Base-by-base conservation (phyloP, 2,888 invertebrate genomes). In the Troides oblongomaculatus region DNA sequence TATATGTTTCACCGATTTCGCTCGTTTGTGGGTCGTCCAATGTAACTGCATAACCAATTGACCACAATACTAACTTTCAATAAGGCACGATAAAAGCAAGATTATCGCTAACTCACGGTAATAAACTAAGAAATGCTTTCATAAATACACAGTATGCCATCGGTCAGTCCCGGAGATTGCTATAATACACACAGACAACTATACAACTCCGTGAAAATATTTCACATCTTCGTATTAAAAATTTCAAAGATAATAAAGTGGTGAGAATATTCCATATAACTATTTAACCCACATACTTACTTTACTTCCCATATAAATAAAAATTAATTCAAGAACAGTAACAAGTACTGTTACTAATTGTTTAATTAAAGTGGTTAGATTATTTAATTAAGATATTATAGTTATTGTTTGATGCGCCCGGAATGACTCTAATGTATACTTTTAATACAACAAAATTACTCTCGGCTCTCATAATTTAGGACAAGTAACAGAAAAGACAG, bases 281-380 rank as follows among this genome's bases (percentile, higher is more conserved):
- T 53, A n/a, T 53, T 53, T n/a, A 46, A 53, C 57, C 21, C 23
- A 58, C 21, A 21, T 58, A 58, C 57, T 58, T 58, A 58, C 14
- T 25, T 58, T 58, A 58, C n/a, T 36, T 63, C 43, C 14, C 60
- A 43, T 59, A 30, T 53, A 23, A 63, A 70, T 62, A 62, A 58
- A 53, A 66, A 67, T 62, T 56, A 66, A 63, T 62, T n/a, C 23
- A n/a, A 59, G 53, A 58, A 70, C 63, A 66, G 63, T 70, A 21
- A 66, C 53, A 53, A 69, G 57, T 61, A 50, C 57, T 10, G 57
- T 62, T 46, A 69, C 23, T 12, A 46, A 30, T 61, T 61, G 21
- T 39, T 61, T 61, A 39, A 60, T 18, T 23, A 25, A 30, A 18
- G 3, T 17, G 25, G 60, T 60, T 18, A 23, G 4, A 25, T 58